A percentile compares a stretch with the other conserved stretches of the same genome.
Evolutionary conservation across 2,113 vertebrate genomes (phyloP).

Genomic region (Protomyctophum bolini): DNA sequence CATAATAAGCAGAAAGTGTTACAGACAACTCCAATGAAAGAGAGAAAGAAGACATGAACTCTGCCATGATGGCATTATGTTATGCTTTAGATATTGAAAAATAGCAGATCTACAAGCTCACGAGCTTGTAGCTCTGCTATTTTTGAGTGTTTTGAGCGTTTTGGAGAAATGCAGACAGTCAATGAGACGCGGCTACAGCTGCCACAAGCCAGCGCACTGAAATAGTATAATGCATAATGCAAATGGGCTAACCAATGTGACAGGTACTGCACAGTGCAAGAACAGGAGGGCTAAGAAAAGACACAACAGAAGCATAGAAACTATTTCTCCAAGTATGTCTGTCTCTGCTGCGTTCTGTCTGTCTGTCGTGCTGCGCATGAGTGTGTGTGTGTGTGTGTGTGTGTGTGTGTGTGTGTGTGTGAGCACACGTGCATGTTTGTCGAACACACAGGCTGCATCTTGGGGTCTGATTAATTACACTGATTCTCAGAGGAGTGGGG

Average conservation of each 20-base stretch:
- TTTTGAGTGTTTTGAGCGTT: too few relatives aligned
- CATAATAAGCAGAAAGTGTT: too few relatives aligned
- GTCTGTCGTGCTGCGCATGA: slow-evolving; percentile 29
- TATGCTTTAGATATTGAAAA: too few relatives aligned
- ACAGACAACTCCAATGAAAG: too few relatives aligned
- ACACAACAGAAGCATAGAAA: slow-evolving; percentile 1
- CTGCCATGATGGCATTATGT: too few relatives aligned
- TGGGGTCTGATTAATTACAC: slow-evolving; percentile 74
- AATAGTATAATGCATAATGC: background rate
- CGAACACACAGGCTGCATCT: slow-evolving; percentile 49
- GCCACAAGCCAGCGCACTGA: too few relatives aligned
- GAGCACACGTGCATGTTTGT: background rate
- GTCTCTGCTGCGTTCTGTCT: slow-evolving; percentile 39
- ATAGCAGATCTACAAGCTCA: too few relatives aligned
- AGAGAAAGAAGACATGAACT: too few relatives aligned
- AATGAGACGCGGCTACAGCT: too few relatives aligned
- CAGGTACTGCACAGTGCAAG: background rate
- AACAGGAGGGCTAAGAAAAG: background rate
- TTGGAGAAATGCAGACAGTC: too few relatives aligned
- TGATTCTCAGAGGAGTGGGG: slow-evolving; percentile 64
- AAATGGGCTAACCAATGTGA: background rate
- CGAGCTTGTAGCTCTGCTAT: too few relatives aligned
- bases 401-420: background rate
- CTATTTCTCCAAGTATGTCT: slow-evolving; percentile 11
- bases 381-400: slow-evolving; percentile 44